Conservation (phyloP, 2,888 invertebrate species). For the Tipula helvola region DNA sequence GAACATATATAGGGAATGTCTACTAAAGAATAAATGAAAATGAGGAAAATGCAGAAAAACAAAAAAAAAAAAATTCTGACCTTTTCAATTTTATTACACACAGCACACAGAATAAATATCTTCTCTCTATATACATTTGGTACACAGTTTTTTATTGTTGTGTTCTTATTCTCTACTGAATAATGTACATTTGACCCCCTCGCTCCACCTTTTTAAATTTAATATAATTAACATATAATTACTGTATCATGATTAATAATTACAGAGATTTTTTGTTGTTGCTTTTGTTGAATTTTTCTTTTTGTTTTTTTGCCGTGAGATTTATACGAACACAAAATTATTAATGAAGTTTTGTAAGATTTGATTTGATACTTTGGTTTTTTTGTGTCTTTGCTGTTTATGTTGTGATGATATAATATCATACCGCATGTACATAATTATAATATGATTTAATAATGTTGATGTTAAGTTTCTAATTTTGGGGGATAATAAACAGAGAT, state of each 20-base stretch:
- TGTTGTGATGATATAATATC: neutral
- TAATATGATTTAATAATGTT: neutral
- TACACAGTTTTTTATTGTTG: neutral
- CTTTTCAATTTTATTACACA: neutral
- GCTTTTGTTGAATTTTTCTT: neutral
- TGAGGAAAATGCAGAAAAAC: neutral
- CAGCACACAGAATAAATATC: neutral
- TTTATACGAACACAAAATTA: neutral
- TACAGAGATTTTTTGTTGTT: neutral
- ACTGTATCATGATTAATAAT: neutral
- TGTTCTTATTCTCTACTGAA: neutral
- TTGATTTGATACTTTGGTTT: neutral
- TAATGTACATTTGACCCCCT: neutral
- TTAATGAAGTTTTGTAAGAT: neutral
- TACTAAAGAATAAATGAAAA: neutral
- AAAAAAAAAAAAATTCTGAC: neutral
- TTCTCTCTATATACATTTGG: neutral
- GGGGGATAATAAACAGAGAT: neutral
- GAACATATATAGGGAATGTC: neutral
- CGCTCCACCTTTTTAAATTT: neutral
- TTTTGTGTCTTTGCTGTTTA: neutral
- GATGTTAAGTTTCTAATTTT: too few relatives aligned
- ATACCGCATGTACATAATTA: neutral
- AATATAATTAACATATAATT: neutral
- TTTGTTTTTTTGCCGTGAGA: neutral